Base-by-base conservation (phyloP, 2,797 vertebrate species). In the Sylvilagus floridanus region DNA sequence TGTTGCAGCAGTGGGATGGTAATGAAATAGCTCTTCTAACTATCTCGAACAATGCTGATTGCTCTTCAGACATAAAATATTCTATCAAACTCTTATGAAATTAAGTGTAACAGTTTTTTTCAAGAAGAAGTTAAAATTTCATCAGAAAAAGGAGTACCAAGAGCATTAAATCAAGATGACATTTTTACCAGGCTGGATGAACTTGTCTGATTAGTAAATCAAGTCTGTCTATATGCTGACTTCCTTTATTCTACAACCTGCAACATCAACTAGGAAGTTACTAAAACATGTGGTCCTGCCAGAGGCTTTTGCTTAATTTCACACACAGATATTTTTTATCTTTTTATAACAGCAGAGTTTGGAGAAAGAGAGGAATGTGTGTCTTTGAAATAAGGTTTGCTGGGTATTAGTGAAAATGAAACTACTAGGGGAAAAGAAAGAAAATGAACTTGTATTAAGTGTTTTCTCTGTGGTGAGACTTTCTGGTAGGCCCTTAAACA, bases 21-120 rank as follows among this genome's bases (percentile, higher is more conserved):
- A 98, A 98, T 98, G 97, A 98, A 98, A 98, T 97, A 97, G 98
- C 97, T 98, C 97, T 97, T 98, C 97, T 97, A 98, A 98, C 98
- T 97, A 98, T 97, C 97, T 98, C 98, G 97, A 98, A 97, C 98
- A 98, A 97, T 65, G 22, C 96, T 97, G 97, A 97, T 93, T 98
- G 97, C 97, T 98, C 97, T 97, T 97, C 95, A 98, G 96, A 98
- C 97, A 98, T 98, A 98, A 98, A 98, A 97, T 97, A 98, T 95
- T 97, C 97, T 98, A 97, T 98, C 98, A 98, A 97, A 98, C 94
- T 89, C 94, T 97, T 97, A 95, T 97, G 96, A 98, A 98, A 98
- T 97, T 97, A 98, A 98, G 95, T 93, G 84, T 63, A 92, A 90
- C 96, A 76, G 81, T 95, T 98, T 97, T 97, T 97, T 97, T 96